Evolutionary conservation across 2,888 invertebrate genomes (phyloP).

Genomic region (Tipula confusa): DNA sequence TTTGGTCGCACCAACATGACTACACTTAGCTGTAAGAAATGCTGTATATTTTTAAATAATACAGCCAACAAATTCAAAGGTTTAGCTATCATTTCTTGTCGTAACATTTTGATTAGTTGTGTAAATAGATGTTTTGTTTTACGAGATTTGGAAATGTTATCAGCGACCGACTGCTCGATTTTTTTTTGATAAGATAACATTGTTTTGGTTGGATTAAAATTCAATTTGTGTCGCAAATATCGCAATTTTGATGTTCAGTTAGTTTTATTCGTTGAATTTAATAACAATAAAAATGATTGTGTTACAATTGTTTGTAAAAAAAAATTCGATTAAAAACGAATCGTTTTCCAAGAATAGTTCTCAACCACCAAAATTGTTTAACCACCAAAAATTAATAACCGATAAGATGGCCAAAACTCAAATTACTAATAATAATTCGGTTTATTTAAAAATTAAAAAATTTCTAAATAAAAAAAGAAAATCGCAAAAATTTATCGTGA

Average conservation of each 20-base stretch:
- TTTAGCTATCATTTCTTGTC: not conserved
- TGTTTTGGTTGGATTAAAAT: not conserved
- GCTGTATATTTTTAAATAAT: not conserved
- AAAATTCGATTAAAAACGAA: not conserved
- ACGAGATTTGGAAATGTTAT: not conserved
- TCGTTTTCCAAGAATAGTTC: not conserved
- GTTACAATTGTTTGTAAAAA: not conserved
- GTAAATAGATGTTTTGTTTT: not conserved
- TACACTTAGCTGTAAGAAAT: not conserved
- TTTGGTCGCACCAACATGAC: not conserved
- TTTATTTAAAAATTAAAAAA: not conserved
- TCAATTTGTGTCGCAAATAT: not conserved
- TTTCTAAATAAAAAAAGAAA: not conserved
- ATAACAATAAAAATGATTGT: not conserved
- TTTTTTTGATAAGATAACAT: not conserved
- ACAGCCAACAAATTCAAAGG: not conserved
- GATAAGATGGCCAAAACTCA: not conserved
- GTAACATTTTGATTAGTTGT: not conserved
- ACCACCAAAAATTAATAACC: no score
- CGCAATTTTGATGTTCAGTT: not conserved
- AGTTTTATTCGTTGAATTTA: not conserved
- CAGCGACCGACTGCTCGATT: not conserved
- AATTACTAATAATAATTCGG: not conserved
- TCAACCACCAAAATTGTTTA: not conserved
- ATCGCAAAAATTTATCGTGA: not conserved